These are phyloP conservation scores for Erynnis tages DNA, from an alignment of 2,888 invertebrate genomes.

Conservation along the genomic window DNA sequence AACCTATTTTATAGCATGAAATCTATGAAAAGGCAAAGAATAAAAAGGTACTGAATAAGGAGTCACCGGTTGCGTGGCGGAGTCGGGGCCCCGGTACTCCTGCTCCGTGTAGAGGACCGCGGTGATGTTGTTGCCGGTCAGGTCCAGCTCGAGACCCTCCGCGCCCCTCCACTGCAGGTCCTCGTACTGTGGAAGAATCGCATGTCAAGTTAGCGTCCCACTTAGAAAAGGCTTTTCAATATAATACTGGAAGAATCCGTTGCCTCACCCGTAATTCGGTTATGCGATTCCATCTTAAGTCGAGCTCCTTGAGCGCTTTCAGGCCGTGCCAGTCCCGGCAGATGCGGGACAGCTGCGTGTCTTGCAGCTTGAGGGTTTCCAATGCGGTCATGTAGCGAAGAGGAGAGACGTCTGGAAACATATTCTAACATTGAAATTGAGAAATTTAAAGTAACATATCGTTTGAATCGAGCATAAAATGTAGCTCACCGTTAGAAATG, in stretches of 20 bases:
- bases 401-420: constrained; percentile 31
- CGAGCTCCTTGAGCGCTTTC: constrained; percentile 31
- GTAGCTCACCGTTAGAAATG: constrained; percentile 26
- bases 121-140: constrained; percentile 1
- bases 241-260: too few species aligned
- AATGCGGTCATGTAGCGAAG: constrained; percentile 30
- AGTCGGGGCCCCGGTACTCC: background rate
- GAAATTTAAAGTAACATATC: too few species aligned
- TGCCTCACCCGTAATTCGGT: constrained; percentile 30
- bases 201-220: background rate
- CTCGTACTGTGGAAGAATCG: background rate
- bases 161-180: background rate
- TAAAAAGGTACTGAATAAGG: too few species aligned
- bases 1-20: too few species aligned
- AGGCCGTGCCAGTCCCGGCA: constrained; percentile 37
- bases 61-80: too few species aligned
- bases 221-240: too few species aligned
- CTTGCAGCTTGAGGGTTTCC: constrained; percentile 27
- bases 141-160: background rate
- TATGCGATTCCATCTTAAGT: constrained; percentile 37
- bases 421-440: too few species aligned
- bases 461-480: background rate
- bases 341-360: constrained; percentile 28
- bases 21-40: too few species aligned
- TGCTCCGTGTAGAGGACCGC: background rate